Conservation (phyloP, 2,113 vertebrate genomes). For the Nibea coibor region DNA sequence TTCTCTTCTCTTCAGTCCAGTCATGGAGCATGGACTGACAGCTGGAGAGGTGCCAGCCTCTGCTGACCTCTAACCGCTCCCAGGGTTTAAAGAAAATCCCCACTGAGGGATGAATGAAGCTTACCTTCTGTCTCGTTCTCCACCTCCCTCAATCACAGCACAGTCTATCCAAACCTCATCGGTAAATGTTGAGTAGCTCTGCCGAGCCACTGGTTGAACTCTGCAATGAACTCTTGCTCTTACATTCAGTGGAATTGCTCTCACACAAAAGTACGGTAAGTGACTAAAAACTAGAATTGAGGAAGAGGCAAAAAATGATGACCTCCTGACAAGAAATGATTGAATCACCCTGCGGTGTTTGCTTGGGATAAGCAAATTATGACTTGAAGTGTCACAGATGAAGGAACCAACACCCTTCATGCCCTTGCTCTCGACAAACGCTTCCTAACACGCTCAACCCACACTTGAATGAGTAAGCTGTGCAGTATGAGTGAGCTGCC, state of each 20-base stretch:
- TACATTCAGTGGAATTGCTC: not conserved
- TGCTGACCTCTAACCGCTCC: too few relatives aligned
- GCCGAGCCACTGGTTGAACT: not conserved
- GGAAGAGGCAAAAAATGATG: not conserved
- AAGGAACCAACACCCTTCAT: constrained; percentile 23
- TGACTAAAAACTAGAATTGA: not conserved
- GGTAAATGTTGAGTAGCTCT: constrained; percentile 1
- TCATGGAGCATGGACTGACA: too few relatives aligned
- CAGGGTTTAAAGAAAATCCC: too few relatives aligned
- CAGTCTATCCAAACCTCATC: not conserved
- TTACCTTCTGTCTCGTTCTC: too few relatives aligned
- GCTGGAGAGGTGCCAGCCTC: too few relatives aligned
- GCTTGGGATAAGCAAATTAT: not conserved
- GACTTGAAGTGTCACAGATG: constrained; percentile 7
- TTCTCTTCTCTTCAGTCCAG: not conserved
- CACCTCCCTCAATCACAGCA: not conserved
- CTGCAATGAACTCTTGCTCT: not conserved
- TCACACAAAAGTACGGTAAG: not conserved
- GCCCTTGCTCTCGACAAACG: not conserved
- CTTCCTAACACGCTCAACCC: not conserved
- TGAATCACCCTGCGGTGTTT: not conserved
- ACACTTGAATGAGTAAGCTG: too few relatives aligned
- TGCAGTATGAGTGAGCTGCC: constrained; percentile 49
- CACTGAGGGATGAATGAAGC: too few relatives aligned
- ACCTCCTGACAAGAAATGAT: constrained; percentile 6